phyloP scores from a whole-genome alignment of 1,140 invertebrate species.

The Oedothorax gibbosus region DNA sequence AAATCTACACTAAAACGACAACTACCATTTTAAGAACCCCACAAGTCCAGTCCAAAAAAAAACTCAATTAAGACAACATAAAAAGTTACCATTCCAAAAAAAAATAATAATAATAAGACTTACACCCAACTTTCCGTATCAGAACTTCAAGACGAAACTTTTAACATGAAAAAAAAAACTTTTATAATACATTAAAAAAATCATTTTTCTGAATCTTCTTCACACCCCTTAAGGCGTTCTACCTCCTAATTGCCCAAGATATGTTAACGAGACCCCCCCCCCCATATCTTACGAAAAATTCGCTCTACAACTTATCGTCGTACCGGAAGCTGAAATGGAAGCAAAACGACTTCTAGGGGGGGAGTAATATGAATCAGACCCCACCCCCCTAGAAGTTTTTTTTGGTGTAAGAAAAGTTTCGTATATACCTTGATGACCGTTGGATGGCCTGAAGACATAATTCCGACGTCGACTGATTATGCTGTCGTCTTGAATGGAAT shows the following conservation, averaged over 20 bases:
- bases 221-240: conserved; percentile 14
- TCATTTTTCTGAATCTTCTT: conserved; percentile 23
- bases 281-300: conserved; percentile 19
- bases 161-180: conserved; percentile 8
- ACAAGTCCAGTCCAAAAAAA: too few relatives aligned
- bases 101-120: too few relatives aligned
- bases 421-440: conserved; percentile 41
- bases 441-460: conserved; percentile 30
- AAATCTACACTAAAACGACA: too few relatives aligned
- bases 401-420: conserved; percentile 4
- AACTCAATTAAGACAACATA: too few relatives aligned
- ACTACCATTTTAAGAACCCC: too few relatives aligned
- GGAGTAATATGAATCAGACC: conserved; percentile 47
- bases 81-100: too few relatives aligned
- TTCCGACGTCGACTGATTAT: conserved; percentile 35
- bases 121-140: too few relatives aligned
- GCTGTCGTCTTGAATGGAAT: conserved; percentile 20
- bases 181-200: conserved; percentile 23
- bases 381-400: conserved; percentile 1
- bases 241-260: conserved; percentile 56
- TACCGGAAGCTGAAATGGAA: conserved; percentile 48
- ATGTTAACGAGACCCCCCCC: conserved; percentile 45
- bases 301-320: conserved; percentile 51
- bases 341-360: conserved; percentile 10
- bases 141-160: neutral